phyloP scores from a whole-genome alignment of 2,888 invertebrate genomes.

The Amphipoea lucens region DNA sequence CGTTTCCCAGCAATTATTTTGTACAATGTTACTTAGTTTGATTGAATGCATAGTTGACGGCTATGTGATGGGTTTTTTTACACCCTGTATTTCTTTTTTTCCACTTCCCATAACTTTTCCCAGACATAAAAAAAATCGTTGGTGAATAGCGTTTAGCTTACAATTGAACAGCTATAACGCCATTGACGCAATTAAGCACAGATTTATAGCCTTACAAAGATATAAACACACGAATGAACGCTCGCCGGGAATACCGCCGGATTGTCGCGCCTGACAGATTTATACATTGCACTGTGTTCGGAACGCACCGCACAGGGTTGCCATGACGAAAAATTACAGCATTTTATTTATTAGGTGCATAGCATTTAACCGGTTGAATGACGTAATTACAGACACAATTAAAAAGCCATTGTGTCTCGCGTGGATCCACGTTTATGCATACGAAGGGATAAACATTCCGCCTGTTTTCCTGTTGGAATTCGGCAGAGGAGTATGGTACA shows the following conservation, averaged over 20 bases:
- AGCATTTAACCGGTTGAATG: neutral
- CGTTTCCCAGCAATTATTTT: neutral
- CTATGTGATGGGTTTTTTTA: neutral
- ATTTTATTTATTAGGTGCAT: slow-evolving; percentile 22
- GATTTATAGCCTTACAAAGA: slow-evolving; percentile 66
- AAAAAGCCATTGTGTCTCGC: no score
- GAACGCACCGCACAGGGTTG: slow-evolving; percentile 60
- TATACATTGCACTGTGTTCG: slow-evolving; percentile 61
- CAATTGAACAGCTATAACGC: slow-evolving; percentile 58
- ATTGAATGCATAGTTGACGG: neutral
- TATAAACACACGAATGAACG: slow-evolving; percentile 70
- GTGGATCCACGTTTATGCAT: no score
- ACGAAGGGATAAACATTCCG: neutral
- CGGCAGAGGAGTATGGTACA: neutral
- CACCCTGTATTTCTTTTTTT: neutral
- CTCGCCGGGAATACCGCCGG: slow-evolving; percentile 59
- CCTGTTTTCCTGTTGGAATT: neutral
- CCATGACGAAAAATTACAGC: slow-evolving; percentile 40
- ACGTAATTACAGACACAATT: no score
- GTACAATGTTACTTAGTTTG: neutral
- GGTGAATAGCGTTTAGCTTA: slow-evolving; percentile 45
- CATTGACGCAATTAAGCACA: slow-evolving; percentile 70
- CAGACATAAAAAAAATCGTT: slow-evolving; percentile 39
- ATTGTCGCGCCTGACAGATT: slow-evolving; percentile 64
- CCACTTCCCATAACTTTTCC: neutral